Percentiles rank a stretch among this genome's conserved stretches.
These are phyloP conservation scores for Rhinopithecus roxellana DNA, from an alignment of 2,113 vertebrate species.

Conservation along the genomic window DNA sequence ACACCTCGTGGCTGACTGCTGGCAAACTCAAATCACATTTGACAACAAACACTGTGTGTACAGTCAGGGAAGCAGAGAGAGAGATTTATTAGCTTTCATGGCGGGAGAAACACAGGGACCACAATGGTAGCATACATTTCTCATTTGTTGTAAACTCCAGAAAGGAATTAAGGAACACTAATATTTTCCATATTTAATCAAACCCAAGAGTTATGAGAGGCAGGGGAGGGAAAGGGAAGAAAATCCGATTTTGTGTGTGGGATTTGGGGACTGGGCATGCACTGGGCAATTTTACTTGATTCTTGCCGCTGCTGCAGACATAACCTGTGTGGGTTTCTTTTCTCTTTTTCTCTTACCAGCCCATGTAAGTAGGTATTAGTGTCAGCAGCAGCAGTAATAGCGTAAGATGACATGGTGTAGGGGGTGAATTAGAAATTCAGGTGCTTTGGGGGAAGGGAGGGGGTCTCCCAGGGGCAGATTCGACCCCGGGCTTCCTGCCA, in stretches of 20 bases:
- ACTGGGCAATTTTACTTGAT: fast-evolving
- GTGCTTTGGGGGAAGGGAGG: background rate
- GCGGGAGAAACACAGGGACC: background rate
- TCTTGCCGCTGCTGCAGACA: fast-evolving
- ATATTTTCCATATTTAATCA: background rate
- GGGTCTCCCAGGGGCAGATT: background rate
- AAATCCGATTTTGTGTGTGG: background rate
- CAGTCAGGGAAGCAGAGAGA: background rate
- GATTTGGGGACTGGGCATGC: background rate
- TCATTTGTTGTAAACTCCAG: constrained; percentile 23
- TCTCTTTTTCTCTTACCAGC: too few relatives aligned
- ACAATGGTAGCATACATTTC: constrained; percentile 12
- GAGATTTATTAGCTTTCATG: constrained; percentile 33
- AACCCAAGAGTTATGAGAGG: background rate
- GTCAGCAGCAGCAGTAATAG: too few relatives aligned
- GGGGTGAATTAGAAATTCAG: background rate
- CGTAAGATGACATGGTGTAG: fast-evolving
- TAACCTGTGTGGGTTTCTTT: background rate
- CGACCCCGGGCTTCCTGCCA: fast-evolving
- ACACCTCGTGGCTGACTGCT: background rate
- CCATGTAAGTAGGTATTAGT: background rate
- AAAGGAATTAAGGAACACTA: constrained; percentile 11
- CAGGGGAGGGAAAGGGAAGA: background rate
- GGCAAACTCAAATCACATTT: background rate
- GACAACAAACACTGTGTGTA: background rate